Evolutionary conservation across 2,113 vertebrate species (phyloP), one percentile per base, ranked within the genome.

Genomic region (Oreotrochilus melanogaster): DNA sequence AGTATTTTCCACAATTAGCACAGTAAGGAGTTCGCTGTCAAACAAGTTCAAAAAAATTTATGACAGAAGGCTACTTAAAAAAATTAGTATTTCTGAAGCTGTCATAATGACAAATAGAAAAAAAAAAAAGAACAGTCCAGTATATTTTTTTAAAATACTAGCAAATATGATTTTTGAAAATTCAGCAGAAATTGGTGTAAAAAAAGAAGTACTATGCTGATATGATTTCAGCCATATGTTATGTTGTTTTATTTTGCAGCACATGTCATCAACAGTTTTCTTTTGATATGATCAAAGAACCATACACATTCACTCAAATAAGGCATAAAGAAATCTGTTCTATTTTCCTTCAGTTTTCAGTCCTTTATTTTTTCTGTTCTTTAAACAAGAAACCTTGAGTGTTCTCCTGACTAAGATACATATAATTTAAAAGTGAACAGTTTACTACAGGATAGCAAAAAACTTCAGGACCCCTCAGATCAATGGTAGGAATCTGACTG

Each of bases 321-420:
- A 94, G 60, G 88, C 79, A 86, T 95, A 96, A 96, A 97, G 94
- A 96, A 96, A 97, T 95, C 95, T 96, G 94, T 95, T 73, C 80
- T 79, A 48, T 93, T 89, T 95, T 89, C 43, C 45, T 83, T 86
- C 67, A 78, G 78, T 80, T 88, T 95, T 89, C 78, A 90, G 37
- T 71, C 72, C 65, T 81, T 88, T 35, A 35, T 81, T 91, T 70
- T 84, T 42, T 67, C 85, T 92, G 16, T 86, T 95, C 74, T 67
- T 82, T 91, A 72, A 92, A 76, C 22, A 88, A 86, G 60, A 79
- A 89, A 81, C 18, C 14, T 39, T 45, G 42, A 87, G 10, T 35
- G 14, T 79, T 88, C 62, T 82, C 30, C 66, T 57, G 65, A n/a
- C 30, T 89, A 81, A 71, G 70, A 82, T 53, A 22, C 33, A 16